Percentiles rank a stretch among this genome's conserved stretches.
Conservation (phyloP, 2,888 invertebrate species). For the Saturnia pavonia region DNA sequence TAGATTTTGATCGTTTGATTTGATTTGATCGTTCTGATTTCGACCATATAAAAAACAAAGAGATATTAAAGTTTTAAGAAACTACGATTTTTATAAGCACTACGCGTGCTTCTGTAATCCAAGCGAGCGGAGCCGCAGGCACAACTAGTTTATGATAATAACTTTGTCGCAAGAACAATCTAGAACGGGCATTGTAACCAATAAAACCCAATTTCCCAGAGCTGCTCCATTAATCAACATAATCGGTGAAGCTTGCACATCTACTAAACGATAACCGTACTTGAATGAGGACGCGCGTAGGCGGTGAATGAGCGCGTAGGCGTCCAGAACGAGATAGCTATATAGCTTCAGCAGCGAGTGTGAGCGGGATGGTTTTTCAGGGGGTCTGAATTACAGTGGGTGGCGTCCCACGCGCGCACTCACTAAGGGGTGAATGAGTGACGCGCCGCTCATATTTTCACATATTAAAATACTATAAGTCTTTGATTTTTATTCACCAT, state of each 20-base stretch:
- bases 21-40: too few relatives aligned
- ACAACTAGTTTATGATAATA: background rate
- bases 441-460: slow-evolving; percentile 28
- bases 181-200: slow-evolving; percentile 10
- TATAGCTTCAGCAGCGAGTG: background rate
- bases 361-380: slow-evolving; percentile 18
- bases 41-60: too few relatives aligned
- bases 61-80: too few relatives aligned
- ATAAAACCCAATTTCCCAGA: slow-evolving; percentile 26
- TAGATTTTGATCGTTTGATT: too few relatives aligned
- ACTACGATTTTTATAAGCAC: too few relatives aligned
- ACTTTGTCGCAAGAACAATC: background rate
- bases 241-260: slow-evolving; percentile 37
- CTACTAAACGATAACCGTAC: slow-evolving; percentile 37
- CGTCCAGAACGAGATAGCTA: slow-evolving; percentile 36
- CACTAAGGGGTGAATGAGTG: slow-evolving; percentile 60
- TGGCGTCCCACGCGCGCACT: slow-evolving; percentile 43
- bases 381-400: slow-evolving; percentile 24
- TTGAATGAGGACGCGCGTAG: slow-evolving; percentile 62
- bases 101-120: too few relatives aligned
- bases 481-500: background rate
- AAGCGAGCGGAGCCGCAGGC: too few relatives aligned
- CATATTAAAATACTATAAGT: background rate
- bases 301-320: slow-evolving; percentile 69
- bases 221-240: slow-evolving; percentile 41